Conservation (phyloP, 1,140 invertebrate genomes). For the Rhopalosiphum maidis region DNA sequence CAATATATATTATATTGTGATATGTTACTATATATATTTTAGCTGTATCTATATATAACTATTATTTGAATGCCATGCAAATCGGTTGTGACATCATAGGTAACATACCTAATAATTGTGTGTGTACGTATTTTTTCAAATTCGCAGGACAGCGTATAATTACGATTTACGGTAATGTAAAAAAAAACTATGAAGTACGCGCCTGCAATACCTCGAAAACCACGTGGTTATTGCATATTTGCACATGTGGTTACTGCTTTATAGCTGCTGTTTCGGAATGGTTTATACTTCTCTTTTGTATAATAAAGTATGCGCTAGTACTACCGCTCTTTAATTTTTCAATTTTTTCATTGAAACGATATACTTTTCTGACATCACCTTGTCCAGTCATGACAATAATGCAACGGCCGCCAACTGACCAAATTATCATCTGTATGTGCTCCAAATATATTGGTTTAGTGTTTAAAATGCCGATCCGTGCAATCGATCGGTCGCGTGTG, state of each 20-base stretch:
- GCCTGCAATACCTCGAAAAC: not conserved
- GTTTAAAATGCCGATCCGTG: not conserved
- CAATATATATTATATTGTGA: not conserved
- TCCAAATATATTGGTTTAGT: not conserved
- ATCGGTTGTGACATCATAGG: constrained; percentile 26
- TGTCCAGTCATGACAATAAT: not conserved
- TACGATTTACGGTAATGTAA: not conserved
- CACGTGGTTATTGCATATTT: not conserved
- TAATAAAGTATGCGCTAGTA: not conserved
- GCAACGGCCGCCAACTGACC: not conserved
- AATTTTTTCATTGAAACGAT: not conserved
- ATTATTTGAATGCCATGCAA: not conserved
- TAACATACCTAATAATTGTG: not conserved
- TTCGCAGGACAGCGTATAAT: not conserved
- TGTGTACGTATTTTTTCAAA: not conserved
- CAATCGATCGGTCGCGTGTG: not conserved
- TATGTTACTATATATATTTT: not conserved
- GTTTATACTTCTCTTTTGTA: not conserved
- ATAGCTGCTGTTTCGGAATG: not conserved
- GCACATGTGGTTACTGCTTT: not conserved
- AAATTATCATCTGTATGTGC: constrained; percentile 10
- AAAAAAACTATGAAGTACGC: not conserved
- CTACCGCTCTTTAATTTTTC: not conserved
- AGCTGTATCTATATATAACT: not conserved
- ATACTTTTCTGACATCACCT: not conserved